These are phyloP conservation scores for Caenorhabditis sp. DNA, from an alignment of 2,888 invertebrate genomes.

Conservation along the genomic window DNA sequence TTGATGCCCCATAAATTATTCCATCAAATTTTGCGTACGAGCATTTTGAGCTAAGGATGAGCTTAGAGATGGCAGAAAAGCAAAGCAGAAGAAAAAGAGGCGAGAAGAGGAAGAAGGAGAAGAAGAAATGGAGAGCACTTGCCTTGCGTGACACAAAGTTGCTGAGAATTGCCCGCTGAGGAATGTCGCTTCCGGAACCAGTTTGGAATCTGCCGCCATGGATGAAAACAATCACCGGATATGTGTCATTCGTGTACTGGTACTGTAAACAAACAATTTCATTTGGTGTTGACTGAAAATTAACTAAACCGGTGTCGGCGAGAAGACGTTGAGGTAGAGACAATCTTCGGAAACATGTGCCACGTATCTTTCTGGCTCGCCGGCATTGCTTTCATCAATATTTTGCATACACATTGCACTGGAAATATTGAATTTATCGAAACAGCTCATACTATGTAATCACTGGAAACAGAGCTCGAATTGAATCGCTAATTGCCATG, in stretches of 20 bases:
- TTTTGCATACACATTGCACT: conserved; percentile 73
- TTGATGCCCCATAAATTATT: conserved; percentile 56
- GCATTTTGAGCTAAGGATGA: conserved; percentile 1
- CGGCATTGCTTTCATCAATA: conserved; percentile 60
- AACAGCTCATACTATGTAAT: not conserved
- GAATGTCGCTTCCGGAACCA: conserved; percentile 81
- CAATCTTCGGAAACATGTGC: conserved; percentile 86
- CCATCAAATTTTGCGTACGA: conserved; percentile 43
- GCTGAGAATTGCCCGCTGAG: conserved; percentile 75
- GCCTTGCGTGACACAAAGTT: conserved; percentile 83
- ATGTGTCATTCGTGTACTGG: conserved; percentile 80
- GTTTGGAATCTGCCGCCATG: conserved; percentile 93
- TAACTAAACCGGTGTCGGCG: conserved; percentile 84
- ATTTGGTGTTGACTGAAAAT: not conserved
- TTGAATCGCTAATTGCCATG: no score
- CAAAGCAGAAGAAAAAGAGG: conserved; percentile 6
- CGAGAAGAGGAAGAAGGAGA: not conserved
- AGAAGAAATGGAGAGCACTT: conserved; percentile 19
- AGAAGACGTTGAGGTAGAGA: conserved; percentile 92
- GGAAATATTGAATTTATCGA: conserved; percentile 8
- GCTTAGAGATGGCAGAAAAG: conserved; percentile 2
- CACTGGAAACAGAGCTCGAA: no score
- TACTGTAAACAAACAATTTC: conserved; percentile 59
- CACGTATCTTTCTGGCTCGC: conserved; percentile 68
- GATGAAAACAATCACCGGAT: conserved; percentile 94